Conservation (phyloP, 2,797 vertebrate species). For the Chelmon rostratus region DNA sequence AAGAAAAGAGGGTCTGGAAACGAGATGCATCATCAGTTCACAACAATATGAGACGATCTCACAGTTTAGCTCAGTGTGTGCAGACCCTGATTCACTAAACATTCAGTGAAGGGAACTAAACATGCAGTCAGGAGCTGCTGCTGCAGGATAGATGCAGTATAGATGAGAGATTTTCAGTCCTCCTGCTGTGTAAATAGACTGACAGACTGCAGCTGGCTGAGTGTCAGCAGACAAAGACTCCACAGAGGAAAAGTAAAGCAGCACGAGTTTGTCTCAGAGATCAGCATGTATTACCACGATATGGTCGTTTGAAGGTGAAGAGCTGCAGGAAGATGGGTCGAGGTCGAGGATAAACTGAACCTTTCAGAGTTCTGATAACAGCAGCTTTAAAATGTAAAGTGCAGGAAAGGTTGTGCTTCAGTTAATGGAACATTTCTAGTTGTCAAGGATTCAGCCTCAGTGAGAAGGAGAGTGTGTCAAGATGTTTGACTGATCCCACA, state of each 20-base stretch:
- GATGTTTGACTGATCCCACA: no score
- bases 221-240: neutral
- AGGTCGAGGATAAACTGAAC: neutral
- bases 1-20: no score
- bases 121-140: no score
- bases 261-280: neutral
- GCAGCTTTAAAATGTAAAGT: neutral
- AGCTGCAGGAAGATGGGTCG: neutral
- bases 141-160: no score
- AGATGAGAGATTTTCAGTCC: no score
- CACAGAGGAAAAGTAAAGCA: neutral
- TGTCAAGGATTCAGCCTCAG: neutral
- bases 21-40: no score
- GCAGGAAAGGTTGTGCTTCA: neutral
- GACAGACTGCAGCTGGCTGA: neutral
- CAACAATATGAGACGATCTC: no score
- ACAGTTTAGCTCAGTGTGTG: no score
- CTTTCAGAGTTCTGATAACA: neutral
- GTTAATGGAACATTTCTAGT: neutral
- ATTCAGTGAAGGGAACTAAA: no score
- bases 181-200: neutral
- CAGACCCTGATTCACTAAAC: no score
- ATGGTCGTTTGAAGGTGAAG: neutral
- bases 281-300: neutral
- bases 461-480: no score